Evolutionary conservation across 2,888 invertebrate genomes (phyloP).

Genomic region (Spodoptera exigua): DNA sequence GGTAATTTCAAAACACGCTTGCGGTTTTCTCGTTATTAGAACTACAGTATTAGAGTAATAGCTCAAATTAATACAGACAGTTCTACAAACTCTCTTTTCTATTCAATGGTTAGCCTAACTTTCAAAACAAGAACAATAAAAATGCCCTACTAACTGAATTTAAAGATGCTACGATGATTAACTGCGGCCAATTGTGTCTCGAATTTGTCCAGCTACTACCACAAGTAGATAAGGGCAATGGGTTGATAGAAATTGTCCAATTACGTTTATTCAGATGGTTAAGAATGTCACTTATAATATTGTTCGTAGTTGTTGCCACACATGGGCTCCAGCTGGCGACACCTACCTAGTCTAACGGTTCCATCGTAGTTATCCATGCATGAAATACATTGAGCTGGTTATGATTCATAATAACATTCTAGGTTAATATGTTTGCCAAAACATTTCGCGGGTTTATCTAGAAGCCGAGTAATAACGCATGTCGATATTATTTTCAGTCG

Average conservation of each 20-base stretch:
- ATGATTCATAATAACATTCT: conserved; percentile 57
- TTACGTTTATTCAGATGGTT: conserved; percentile 87
- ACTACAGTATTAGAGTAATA: too few species aligned
- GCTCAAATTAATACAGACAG: too few species aligned
- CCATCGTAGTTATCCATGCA: conserved; percentile 32
- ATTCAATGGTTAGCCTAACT: too few species aligned
- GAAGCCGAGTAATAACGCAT: conserved; percentile 42
- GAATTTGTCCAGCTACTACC: conserved; percentile 65
- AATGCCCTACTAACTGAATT: conserved; percentile 67
- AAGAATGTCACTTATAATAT: conserved; percentile 86
- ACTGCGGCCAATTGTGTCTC: conserved; percentile 75
- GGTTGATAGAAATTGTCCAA: conserved; percentile 87
- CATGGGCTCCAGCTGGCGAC: conserved; percentile 58
- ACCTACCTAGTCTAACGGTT: conserved; percentile 49
- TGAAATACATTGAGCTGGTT: conserved; percentile 39
- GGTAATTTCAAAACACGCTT: conserved; percentile 22
- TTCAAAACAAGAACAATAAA: conserved; percentile 32
- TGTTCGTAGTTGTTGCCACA: conserved; percentile 77
- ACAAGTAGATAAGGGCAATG: conserved; percentile 82
- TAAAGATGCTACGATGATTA: conserved; percentile 75
- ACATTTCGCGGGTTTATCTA: conserved; percentile 41
- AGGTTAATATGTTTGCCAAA: conserved; percentile 53
- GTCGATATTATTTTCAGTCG: conserved; percentile 37
- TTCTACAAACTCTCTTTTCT: too few species aligned
- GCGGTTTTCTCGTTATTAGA: conserved; percentile 17